Conservation (phyloP, 2,113 vertebrate species). For the Conger conger region DNA sequence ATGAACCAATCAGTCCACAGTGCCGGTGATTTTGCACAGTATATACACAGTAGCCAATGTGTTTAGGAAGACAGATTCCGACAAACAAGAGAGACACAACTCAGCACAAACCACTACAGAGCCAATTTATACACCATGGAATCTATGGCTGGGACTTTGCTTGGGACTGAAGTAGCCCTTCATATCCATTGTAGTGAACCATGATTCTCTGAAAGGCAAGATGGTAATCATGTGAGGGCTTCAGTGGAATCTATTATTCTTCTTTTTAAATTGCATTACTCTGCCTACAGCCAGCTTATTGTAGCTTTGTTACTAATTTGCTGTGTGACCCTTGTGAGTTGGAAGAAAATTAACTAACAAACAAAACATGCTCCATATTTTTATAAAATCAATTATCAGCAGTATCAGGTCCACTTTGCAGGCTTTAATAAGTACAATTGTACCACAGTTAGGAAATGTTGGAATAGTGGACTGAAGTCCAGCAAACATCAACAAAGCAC, state of each 20-base stretch:
- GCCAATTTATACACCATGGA: not conserved
- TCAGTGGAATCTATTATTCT: not conserved
- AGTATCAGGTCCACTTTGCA: not conserved
- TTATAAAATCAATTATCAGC: slow-evolving; percentile 7
- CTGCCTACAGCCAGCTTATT: not conserved
- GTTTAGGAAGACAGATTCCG: slow-evolving; percentile 16
- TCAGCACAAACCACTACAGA: slow-evolving; percentile 1
- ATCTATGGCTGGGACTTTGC: not conserved
- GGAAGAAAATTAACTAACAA: not conserved
- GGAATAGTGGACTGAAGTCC: not conserved
- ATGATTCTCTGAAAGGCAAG: not conserved
- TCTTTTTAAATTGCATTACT: not conserved
- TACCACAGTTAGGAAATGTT: not conserved
- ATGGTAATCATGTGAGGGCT: not conserved
- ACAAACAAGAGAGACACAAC: not conserved
- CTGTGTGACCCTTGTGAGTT: not conserved
- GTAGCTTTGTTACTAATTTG: not conserved
- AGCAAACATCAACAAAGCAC: too few species aligned
- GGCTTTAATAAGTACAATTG: not conserved
- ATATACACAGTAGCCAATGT: slow-evolving; percentile 2
- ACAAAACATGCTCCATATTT: not conserved
- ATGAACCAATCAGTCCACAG: not conserved
- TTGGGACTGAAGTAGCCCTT: not conserved
- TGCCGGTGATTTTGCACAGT: not conserved
- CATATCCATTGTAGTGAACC: not conserved